Evolutionary conservation across 2,888 invertebrate genomes (phyloP).

Genomic region (Dynastes grantii): DNA sequence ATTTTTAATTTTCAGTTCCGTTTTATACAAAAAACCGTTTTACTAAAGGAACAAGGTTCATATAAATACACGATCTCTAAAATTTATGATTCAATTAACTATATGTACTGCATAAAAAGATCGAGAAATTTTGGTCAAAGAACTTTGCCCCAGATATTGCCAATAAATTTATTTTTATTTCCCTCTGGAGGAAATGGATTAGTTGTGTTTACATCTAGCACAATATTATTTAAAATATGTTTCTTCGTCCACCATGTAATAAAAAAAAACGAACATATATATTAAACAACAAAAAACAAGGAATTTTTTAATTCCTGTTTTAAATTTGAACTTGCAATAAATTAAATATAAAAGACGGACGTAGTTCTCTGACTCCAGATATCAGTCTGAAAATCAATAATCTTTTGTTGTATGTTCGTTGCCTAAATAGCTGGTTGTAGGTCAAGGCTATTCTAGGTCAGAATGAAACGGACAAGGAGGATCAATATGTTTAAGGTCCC

Average conservation of each 20-base stretch:
- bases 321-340: background rate
- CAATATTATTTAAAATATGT: no score
- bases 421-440: conserved; percentile 19
- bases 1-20: no score
- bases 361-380: background rate
- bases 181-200: background rate
- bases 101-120: background rate
- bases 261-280: no score
- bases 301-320: no score
- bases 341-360: background rate
- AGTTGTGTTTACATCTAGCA: no score
- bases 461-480: background rate
- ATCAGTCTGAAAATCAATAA: background rate
- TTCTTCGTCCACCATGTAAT: no score
- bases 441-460: conserved; percentile 36
- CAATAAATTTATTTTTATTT: conserved; percentile 17
- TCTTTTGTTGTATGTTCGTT: background rate
- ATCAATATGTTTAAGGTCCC: conserved; percentile 16
- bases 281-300: no score
- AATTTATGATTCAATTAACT: no score
- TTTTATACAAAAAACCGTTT: no score
- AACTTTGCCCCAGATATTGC: background rate
- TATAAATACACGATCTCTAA: background rate
- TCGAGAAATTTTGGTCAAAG: background rate
- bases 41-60: no score